These are phyloP conservation scores for Morelia viridis DNA, from an alignment of 2,797 vertebrate genomes.

Conservation along the genomic window DNA sequence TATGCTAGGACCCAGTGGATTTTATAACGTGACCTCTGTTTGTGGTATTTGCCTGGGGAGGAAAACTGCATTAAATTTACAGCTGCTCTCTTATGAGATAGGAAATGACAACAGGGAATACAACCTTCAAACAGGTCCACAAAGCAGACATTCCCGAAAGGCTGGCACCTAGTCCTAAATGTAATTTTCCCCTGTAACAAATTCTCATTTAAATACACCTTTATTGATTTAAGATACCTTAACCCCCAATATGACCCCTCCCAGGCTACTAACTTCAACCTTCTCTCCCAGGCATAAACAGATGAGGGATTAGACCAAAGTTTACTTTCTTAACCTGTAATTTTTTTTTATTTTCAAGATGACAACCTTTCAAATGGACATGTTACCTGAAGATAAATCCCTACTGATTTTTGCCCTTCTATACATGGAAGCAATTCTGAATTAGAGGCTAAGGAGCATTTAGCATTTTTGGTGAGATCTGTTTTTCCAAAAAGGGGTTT, in stretches of 20 bases:
- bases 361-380: not conserved
- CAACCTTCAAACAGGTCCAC: too few species aligned
- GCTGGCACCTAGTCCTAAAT: not conserved
- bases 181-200: not conserved
- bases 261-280: not conserved
- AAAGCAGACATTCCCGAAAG: not conserved
- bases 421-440: not conserved
- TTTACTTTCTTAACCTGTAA: not conserved
- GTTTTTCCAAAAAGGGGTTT: not conserved
- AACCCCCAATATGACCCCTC: not conserved
- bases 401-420: not conserved
- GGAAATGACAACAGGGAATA: too few species aligned
- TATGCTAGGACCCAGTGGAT: not conserved
- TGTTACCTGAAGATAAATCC: not conserved
- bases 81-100: not conserved
- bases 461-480: not conserved
- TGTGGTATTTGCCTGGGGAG: not conserved
- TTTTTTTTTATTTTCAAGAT: not conserved
- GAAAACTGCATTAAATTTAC: not conserved
- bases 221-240: not conserved
- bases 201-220: not conserved
- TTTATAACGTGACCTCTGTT: not conserved
- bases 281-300: not conserved
- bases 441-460: not conserved
- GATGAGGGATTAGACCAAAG: not conserved